phyloP scores from a whole-genome alignment of 2,888 invertebrate species.

The Cordilura impudica region DNA sequence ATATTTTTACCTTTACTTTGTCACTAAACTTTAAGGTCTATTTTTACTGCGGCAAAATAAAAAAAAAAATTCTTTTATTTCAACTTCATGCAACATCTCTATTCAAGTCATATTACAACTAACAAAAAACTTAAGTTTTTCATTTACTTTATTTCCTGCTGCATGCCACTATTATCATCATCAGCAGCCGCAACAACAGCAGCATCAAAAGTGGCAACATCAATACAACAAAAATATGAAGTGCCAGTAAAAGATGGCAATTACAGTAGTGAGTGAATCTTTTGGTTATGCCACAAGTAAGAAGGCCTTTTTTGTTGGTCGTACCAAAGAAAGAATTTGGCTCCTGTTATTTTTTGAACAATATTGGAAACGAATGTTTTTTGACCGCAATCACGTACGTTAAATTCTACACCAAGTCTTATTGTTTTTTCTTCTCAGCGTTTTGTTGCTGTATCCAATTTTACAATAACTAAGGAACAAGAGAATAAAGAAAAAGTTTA shows the following conservation, averaged over 20 bases:
- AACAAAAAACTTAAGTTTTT: slow-evolving; percentile 39
- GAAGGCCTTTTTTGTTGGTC: slow-evolving; percentile 16
- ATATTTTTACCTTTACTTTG: not conserved
- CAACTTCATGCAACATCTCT: slow-evolving; percentile 34
- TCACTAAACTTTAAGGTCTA: not conserved
- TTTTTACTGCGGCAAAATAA: slow-evolving; percentile 38
- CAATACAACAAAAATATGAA: slow-evolving; percentile 46
- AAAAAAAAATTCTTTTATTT: slow-evolving; percentile 23
- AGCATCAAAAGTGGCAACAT: slow-evolving; percentile 22
- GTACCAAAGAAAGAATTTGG: slow-evolving; percentile 2
- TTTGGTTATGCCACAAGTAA: slow-evolving; percentile 8
- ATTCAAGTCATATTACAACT: slow-evolving; percentile 37
- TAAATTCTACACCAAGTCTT: slow-evolving; percentile 48
- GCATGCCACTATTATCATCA: slow-evolving; percentile 1
- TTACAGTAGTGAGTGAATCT: slow-evolving; percentile 41
- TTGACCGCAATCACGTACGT: slow-evolving; percentile 61
- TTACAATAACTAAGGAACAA: not conserved
- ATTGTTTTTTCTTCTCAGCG: slow-evolving; percentile 39
- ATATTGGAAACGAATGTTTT: slow-evolving; percentile 2
- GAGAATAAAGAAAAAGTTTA: slow-evolving; percentile 50
- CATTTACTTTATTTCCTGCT: slow-evolving; percentile 49
- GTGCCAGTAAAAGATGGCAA: slow-evolving; percentile 52
- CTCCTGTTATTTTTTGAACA: slow-evolving; percentile 25
- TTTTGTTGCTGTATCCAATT: slow-evolving; percentile 11
- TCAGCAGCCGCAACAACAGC: not conserved